Evolutionary conservation across 37 sponge, comb jelly and placozoan genomes (phyloP).

Genomic region (Beroe forskalii): DNA sequence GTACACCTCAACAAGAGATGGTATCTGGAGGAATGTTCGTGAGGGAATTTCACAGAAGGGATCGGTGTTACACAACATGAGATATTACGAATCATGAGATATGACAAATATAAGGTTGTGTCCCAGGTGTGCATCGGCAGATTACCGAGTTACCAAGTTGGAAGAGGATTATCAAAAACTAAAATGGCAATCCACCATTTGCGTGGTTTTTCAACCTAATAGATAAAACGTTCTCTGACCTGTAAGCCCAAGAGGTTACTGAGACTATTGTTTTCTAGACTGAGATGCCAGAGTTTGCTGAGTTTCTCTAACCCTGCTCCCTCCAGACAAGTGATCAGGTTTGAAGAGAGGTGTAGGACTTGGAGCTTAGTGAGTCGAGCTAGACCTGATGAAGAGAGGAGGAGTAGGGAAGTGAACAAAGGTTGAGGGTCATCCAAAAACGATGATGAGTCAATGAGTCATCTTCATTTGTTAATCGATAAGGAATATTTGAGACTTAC

Average conservation of each 20-base stretch:
- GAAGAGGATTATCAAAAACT: neutral
- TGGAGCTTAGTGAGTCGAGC: constrained; percentile 53
- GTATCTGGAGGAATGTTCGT: constrained; percentile 42
- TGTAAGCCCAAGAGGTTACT: neutral
- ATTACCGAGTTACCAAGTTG: no score
- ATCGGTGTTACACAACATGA: no score
- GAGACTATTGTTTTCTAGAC: constrained; percentile 42
- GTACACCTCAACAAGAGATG: constrained; percentile 74
- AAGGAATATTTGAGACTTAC: no score
- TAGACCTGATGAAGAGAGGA: constrained; percentile 13
- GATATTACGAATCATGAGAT: no score
- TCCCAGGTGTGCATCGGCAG: no score
- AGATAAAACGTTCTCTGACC: neutral
- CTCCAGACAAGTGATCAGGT: constrained; percentile 33
- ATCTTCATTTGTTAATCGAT: no score
- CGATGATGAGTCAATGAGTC: no score
- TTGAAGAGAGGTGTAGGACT: constrained; percentile 34
- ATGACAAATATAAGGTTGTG: no score
- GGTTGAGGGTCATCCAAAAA: no score
- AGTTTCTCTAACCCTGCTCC: constrained; percentile 61
- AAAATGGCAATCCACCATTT: neutral
- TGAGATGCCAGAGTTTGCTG: constrained; percentile 52
- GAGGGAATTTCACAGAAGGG: no score
- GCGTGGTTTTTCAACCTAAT: neutral
- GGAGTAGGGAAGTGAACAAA: no score